Conservation (phyloP, 2,797 vertebrate species). For the Hydrophis major region DNA sequence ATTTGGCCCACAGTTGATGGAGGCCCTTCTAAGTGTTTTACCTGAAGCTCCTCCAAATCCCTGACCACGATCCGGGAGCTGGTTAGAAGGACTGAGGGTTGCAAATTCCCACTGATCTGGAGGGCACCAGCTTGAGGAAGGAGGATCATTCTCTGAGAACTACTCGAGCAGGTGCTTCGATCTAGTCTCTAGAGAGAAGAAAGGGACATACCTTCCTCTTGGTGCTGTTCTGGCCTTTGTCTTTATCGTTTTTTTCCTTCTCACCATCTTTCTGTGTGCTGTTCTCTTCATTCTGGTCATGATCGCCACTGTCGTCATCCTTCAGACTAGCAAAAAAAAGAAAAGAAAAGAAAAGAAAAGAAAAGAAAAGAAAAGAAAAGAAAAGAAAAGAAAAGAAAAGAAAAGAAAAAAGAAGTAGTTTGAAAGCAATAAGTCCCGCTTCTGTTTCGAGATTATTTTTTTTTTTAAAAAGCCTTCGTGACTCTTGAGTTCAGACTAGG, state of each 20-base stretch:
- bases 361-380: background rate
- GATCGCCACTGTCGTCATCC: constrained; percentile 82
- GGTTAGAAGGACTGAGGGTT: background rate
- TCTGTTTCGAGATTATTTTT: background rate
- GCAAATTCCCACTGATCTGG: background rate
- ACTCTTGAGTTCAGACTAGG: background rate
- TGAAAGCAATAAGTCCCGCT: background rate
- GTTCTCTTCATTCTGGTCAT: constrained; percentile 82
- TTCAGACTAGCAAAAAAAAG: constrained; percentile 69
- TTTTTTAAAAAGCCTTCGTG: background rate
- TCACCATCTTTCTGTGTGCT: constrained; percentile 86
- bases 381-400: background rate
- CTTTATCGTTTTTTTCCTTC: constrained; percentile 80
- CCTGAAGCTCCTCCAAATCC: background rate
- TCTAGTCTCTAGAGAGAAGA: background rate
- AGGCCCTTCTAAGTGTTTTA: background rate
- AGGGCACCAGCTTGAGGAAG: background rate
- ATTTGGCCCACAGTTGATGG: background rate
- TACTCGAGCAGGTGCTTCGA: background rate
- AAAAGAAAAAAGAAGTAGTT: background rate
- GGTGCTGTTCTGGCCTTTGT: constrained; percentile 71
- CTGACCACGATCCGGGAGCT: background rate
- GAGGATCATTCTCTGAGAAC: background rate
- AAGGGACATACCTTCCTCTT: constrained; percentile 74
- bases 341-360: background rate